A percentile compares a stretch with the other conserved stretches of the same genome.
These are phyloP conservation scores for Albula glossodonta DNA, from an alignment of 2,113 vertebrate species.

Conservation along the genomic window DNA sequence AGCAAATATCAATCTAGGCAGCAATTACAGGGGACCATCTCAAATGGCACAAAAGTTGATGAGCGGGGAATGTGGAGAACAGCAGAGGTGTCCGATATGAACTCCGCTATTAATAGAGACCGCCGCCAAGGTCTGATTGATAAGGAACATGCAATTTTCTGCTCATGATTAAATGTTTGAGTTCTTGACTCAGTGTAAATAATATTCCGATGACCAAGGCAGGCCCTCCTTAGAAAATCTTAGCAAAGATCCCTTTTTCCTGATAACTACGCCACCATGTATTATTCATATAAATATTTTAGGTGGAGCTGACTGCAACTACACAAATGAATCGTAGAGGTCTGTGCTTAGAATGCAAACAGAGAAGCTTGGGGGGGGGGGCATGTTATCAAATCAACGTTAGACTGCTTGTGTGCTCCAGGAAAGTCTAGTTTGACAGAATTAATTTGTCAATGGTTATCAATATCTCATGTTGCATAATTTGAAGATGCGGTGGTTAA, in stretches of 20 bases:
- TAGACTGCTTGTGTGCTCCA: too few relatives aligned
- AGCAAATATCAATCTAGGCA: constrained; percentile 52
- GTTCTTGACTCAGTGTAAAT: constrained; percentile 48
- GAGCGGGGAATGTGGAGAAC: constrained; percentile 43
- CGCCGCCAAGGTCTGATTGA: constrained; percentile 37
- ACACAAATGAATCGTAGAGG: neutral
- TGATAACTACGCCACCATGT: constrained; percentile 46
- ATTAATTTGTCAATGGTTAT: too few relatives aligned
- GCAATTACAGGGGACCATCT: constrained; percentile 48
- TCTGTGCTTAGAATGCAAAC: too few relatives aligned
- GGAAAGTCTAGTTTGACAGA: too few relatives aligned
- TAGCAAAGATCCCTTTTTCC: neutral
- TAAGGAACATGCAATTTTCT: constrained; percentile 56
- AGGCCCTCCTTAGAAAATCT: constrained; percentile 15
- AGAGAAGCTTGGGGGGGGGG: too few relatives aligned
- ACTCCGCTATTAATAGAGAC: constrained; percentile 33
- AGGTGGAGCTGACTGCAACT: constrained; percentile 27
- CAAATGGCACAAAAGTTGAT: constrained; percentile 45
- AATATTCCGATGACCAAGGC: constrained; percentile 24
- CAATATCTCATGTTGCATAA: too few relatives aligned
- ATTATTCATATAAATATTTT: constrained; percentile 49
- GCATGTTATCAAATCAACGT: too few relatives aligned
- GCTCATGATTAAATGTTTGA: constrained; percentile 61
- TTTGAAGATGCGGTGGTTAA: too few relatives aligned
- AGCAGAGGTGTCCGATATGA: constrained; percentile 43